Percentiles rank a stretch among this genome's conserved stretches.
Evolutionary conservation across 2,888 invertebrate species (phyloP).

Genomic region (Tinea semifulvella): DNA sequence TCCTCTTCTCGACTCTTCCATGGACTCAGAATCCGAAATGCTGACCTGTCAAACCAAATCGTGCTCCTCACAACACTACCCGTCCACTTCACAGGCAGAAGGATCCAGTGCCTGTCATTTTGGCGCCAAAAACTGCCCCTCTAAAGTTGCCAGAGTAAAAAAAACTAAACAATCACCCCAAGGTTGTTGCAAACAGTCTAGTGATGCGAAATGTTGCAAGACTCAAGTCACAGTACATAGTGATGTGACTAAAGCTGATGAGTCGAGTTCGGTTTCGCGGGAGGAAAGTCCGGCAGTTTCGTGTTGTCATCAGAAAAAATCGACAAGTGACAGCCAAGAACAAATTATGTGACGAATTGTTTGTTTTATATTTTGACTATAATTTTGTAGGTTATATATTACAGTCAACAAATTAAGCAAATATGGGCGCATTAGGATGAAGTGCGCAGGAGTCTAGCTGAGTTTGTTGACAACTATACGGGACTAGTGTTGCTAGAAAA

Average conservation of each 20-base stretch:
- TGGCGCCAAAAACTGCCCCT: slow-evolving; percentile 50
- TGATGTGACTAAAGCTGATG: slow-evolving; percentile 16
- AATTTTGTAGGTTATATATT: no score
- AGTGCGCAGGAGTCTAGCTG: no score
- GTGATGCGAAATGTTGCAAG: slow-evolving; percentile 24
- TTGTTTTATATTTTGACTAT: not conserved
- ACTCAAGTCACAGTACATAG: slow-evolving; percentile 25
- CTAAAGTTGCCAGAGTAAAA: slow-evolving; percentile 43
- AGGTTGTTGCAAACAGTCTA: slow-evolving; percentile 41
- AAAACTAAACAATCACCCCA: slow-evolving; percentile 40
- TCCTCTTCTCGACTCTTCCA: slow-evolving; percentile 41
- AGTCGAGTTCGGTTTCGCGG: slow-evolving; percentile 23
- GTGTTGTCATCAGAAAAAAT: slow-evolving; percentile 41
- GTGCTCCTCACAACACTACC: slow-evolving; percentile 56
- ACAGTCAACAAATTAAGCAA: no score
- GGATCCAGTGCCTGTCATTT: slow-evolving; percentile 39
- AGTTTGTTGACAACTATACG: no score
- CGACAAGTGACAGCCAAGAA: slow-evolving; percentile 47
- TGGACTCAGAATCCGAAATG: slow-evolving; percentile 44
- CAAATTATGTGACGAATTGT: slow-evolving; percentile 31
- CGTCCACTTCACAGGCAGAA: slow-evolving; percentile 31
- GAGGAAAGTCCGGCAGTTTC: slow-evolving; percentile 49
- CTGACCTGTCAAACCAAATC: slow-evolving; percentile 52
- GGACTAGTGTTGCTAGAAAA: no score
- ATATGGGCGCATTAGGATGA: no score